These are phyloP conservation scores for Sphenopsis melanotis DNA, from an alignment of 2,797 vertebrate genomes.

Conservation along the genomic window DNA sequence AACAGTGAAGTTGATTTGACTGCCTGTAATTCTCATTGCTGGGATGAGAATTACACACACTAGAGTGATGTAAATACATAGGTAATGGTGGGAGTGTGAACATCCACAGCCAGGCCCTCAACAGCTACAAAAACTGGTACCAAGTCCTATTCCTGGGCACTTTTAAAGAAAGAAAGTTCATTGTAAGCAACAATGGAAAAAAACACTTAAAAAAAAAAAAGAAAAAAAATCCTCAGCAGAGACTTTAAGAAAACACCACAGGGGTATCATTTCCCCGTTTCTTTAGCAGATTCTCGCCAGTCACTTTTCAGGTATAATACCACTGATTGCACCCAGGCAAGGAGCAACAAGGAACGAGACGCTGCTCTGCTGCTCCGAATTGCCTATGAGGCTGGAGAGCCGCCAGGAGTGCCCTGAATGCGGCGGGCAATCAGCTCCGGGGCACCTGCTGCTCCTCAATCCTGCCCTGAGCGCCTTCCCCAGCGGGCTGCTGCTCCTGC, in stretches of 20 bases:
- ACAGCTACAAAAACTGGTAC: neutral
- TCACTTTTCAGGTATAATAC: conserved; percentile 23
- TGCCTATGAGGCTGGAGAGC: neutral
- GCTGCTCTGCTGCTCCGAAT: neutral
- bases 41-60: neutral
- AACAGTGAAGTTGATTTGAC: neutral
- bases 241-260: neutral
- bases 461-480: neutral
- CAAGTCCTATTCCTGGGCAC: neutral
- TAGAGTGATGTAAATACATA: neutral
- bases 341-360: neutral
- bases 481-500: neutral
- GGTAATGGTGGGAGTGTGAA: neutral
- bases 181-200: neutral
- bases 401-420: neutral
- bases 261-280: neutral
- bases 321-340: conserved; percentile 26
- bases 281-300: neutral
- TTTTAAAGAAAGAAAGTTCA: neutral
- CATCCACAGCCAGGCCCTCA: neutral
- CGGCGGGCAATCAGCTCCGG: neutral
- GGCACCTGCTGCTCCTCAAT: neutral
- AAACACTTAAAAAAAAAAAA: neutral
- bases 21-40: neutral
- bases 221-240: neutral